Base-by-base conservation (phyloP, 1,140 invertebrate genomes). In the Hylaeus volcanicus region DNA sequence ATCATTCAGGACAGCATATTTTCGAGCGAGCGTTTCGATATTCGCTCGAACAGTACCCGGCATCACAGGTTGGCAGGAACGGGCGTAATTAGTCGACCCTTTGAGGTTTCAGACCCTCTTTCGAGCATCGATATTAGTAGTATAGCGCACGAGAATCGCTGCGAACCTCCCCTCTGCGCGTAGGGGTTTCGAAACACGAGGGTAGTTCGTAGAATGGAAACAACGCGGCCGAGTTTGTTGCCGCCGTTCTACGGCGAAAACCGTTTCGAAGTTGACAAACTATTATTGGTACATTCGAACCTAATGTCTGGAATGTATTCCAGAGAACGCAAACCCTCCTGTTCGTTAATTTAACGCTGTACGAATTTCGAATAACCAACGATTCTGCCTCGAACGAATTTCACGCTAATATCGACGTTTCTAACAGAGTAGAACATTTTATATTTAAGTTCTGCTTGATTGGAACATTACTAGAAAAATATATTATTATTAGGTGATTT, bases 31-130 rank as follows among this genome's bases (percentile, higher is more conserved):
- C n/a, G n/a, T 71, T 77, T 80, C 12, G 73, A 74, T 69, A 80
- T 45, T 75, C 64, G 63, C 45, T 45, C 1, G 63, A 51, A 60
- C 53, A 15, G 37, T 60, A n/a, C 12, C 26, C 64, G 26, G 60
- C 5, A 61, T 39, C 69, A 8, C 53, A n/a, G 53, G 61, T 55
- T 26, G 14, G 66, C 63, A 64, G 61, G 53, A 74, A 55, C 63
- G 11, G 53, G 11, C 26, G 74, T 75, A 78, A 82, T 78, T 82
- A 82, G 76, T 79, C 66, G 70, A 82, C 81, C 81, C 81, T 82
- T 79, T 82, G 75, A 73, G 81, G 69, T 74, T 74, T 74, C 76
- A 58, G 63, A 79, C 81, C 71, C 76, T 71, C 81, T 63, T 74
- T 66, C 68, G 11, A 60, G 71, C 78, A 75, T 83, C 78, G 82